Base-by-base conservation (phyloP, 2,113 vertebrate genomes). In the Willisornis vidua region DNA sequence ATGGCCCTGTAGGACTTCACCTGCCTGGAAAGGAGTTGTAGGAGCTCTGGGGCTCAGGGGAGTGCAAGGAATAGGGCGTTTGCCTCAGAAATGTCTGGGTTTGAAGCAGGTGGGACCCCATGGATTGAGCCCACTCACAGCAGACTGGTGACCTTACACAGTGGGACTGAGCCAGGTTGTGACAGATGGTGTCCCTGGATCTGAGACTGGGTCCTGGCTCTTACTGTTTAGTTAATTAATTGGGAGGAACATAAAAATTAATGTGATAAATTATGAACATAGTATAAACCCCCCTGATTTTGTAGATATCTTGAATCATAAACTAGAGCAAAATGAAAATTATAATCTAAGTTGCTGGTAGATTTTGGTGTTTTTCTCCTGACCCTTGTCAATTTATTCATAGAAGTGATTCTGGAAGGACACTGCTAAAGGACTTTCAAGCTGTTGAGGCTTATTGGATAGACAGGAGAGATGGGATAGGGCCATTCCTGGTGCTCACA, bases 141-240 rank as follows among this genome's bases (percentile, higher is more conserved):
- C 88, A 96, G 88, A 71, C 85, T 96, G 85, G 61, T 96, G 96
- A 94, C 94, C 93, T 92, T 94, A 94, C 75, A 71, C 1, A 3
- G 66, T 96, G 92, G 66, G 77, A 87, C 70, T 58, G 73, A 95
- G 94, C 90, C 92, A 96, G 86, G 83, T 90, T 94, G 85, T 79
- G 90, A 54, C 94, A 96, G 96, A 96, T 96, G 93, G 94, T 85
- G 70, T 96, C 92, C 68, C 65, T 96, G 94, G 83, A 92, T 92
- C 96, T 87, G 88, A 85, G 85, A 24, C 57, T 94, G 66, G 77
- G 75, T 95, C 91, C 96, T 97, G 94, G 93, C 91, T 97, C 95
- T 91, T 87, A 76, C 80, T 85, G 10, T 87, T 92, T 84, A 89
- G 85, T 86, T 93, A 95, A 96, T 96, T 91, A 93, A 84, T 93